Base-by-base conservation (phyloP, 2,888 invertebrate species). In the Galeopsomyia nigrocyanea region DNA sequence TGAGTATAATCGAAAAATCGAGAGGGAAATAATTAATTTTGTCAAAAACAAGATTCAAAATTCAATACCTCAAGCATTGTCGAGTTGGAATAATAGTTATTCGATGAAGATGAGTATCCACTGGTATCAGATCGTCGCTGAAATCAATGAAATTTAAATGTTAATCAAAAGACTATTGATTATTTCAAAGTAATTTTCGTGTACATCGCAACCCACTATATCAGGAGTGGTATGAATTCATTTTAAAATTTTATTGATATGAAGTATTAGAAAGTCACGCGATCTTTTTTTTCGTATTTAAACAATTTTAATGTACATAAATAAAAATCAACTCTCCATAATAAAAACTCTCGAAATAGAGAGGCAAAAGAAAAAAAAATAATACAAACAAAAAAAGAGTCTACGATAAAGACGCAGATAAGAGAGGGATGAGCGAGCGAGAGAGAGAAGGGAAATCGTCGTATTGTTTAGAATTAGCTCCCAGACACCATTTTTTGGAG, bases 401-500 rank as follows among this genome's bases (percentile, higher is more conserved):
- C 46, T 46, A 56, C 61, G 64, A 68, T 60, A 64, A 57, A 62
- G 56, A 39, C 17, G 50, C 13, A 31, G 61, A 68, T 55, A 31
- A 55, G 61, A 60, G 49, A 57, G 67, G 62, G 39, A 70, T n/a
- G n/a, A n/a, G n/a, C n/a, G n/a, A n/a, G n/a, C n/a, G n/a, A n/a
- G 53, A 50, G 19, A 47, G 58, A 62, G 57, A 47, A 61, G 58
- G 51, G 47, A 47, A 74, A 68, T 51, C 62, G 51, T 58, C 53
- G 69, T 63, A 72, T 69, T 72, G 72, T 75, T 75, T 69, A 53
- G 58, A 72, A 72, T 75, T 72, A 64, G 70, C 66, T 67, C 58
- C 60, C 67, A 70, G 68, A 69, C 69, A 69, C 57, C 31, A 26
- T 66, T 72, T 77, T 70, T 79, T 82, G 81, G 81, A 80, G 63